Percentiles rank a stretch among this genome's conserved stretches.
phyloP scores from a whole-genome alignment of 2,888 invertebrate genomes.

The Lamproptera curius region DNA sequence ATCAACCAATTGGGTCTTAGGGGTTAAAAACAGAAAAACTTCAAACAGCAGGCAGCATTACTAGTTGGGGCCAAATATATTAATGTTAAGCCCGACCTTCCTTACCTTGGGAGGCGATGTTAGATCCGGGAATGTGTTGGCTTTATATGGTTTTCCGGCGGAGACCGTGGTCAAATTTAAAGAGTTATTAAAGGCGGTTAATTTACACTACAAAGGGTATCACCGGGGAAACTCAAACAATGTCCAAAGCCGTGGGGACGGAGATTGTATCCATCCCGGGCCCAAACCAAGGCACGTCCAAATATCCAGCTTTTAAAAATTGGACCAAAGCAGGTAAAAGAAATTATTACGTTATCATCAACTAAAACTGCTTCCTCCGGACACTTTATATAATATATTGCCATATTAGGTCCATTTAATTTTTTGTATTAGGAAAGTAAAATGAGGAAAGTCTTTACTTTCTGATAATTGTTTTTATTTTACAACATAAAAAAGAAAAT shows the following conservation, averaged over 20 bases:
- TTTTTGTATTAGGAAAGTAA: no score
- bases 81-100: slow-evolving; percentile 50
- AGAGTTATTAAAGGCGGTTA: slow-evolving; percentile 75
- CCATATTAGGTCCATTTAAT: no score
- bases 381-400: no score
- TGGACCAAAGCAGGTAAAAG: slow-evolving; percentile 79
- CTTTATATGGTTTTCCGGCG: slow-evolving; percentile 41
- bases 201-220: slow-evolving; percentile 81
- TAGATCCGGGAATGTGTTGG: slow-evolving; percentile 43
- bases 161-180: slow-evolving; percentile 49
- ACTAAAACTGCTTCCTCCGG: no score
- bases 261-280: slow-evolving; percentile 79
- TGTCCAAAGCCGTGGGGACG: slow-evolving; percentile 82
- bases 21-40: slow-evolving; percentile 77
- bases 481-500: no score
- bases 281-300: slow-evolving; percentile 73
- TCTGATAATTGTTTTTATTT: no score
- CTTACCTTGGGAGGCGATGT: slow-evolving; percentile 42
- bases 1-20: slow-evolving; percentile 83
- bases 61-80: slow-evolving; percentile 78
- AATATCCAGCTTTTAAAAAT: slow-evolving; percentile 73
- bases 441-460: no score
- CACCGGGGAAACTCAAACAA: slow-evolving; percentile 83
- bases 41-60: slow-evolving; percentile 77
- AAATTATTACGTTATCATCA: no score